phyloP scores from a whole-genome alignment of 2,888 invertebrate genomes.

The Lycia hirtaria region DNA sequence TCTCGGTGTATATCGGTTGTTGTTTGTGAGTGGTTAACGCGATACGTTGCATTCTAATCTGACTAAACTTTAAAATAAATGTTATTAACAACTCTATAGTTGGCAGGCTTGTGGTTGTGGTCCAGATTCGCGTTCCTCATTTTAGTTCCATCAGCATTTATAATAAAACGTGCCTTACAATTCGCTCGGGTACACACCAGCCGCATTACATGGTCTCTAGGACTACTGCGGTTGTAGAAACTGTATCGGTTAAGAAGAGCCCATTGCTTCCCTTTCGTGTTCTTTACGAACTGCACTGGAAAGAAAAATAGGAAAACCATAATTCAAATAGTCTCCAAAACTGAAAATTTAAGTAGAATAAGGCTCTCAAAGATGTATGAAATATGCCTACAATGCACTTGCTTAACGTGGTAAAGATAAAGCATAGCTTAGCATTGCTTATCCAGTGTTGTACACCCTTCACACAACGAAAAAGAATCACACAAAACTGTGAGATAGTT shows the following conservation, averaged over 20 bases:
- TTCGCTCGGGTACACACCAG: constrained; percentile 42
- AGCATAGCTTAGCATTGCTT: no score
- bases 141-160: constrained; percentile 1
- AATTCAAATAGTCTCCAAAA: neutral
- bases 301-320: neutral
- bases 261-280: constrained; percentile 28
- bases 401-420: no score
- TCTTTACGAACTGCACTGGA: constrained; percentile 20
- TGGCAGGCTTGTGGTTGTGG: constrained; percentile 29
- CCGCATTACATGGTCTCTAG: neutral
- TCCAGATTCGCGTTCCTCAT: constrained; percentile 12
- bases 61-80: constrained; percentile 8
- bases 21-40: no score
- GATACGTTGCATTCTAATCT: no score
- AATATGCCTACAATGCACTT: no score
- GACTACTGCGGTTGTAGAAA: constrained; percentile 22
- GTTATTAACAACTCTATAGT: constrained; percentile 27
- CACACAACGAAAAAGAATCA: no score
- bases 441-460: no score
- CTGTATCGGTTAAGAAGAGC: constrained; percentile 33
- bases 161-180: constrained; percentile 37
- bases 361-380: no score
- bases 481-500: no score
- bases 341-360: no score
- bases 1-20: no score